These are phyloP conservation scores for Malurus leucopterus DNA, from an alignment of 2,797 vertebrate genomes.

Conservation along the genomic window DNA sequence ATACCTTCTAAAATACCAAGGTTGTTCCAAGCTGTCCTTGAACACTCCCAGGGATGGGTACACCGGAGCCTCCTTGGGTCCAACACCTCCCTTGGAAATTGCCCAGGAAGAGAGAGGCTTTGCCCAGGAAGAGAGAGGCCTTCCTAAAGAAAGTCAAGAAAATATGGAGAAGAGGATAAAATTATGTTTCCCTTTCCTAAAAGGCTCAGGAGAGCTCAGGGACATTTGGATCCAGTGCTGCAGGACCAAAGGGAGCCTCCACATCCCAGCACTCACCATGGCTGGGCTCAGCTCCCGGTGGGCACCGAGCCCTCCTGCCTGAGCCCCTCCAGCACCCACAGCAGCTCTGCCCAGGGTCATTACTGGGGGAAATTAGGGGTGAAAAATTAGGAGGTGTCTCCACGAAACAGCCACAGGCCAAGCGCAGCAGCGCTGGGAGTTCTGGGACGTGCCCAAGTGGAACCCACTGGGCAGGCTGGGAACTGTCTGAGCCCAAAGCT, in stretches of 20 bases:
- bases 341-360: not conserved
- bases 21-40: not conserved
- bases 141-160: not conserved
- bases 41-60: not conserved
- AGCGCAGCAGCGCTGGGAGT: not conserved
- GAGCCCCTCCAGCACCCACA: not conserved
- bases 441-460: not conserved
- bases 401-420: rapidly evolving
- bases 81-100: not conserved
- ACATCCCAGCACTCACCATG: not conserved
- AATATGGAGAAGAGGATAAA: not conserved
- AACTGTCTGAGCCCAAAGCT: not conserved
- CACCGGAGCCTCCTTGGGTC: not conserved
- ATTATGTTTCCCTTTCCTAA: not conserved
- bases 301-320: not conserved
- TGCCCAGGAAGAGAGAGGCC: not conserved
- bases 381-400: rapidly evolving
- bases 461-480: not conserved
- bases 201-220: not conserved
- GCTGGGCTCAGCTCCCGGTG: not conserved
- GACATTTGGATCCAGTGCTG: rapidly evolving
- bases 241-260: rapidly evolving
- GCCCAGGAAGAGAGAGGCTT: not conserved
- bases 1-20: not conserved
- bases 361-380: not conserved